Percentiles rank a stretch among this genome's conserved stretches.
Evolutionary conservation across 2,888 invertebrate genomes (phyloP).

Genomic region (Coleophora deauratella): DNA sequence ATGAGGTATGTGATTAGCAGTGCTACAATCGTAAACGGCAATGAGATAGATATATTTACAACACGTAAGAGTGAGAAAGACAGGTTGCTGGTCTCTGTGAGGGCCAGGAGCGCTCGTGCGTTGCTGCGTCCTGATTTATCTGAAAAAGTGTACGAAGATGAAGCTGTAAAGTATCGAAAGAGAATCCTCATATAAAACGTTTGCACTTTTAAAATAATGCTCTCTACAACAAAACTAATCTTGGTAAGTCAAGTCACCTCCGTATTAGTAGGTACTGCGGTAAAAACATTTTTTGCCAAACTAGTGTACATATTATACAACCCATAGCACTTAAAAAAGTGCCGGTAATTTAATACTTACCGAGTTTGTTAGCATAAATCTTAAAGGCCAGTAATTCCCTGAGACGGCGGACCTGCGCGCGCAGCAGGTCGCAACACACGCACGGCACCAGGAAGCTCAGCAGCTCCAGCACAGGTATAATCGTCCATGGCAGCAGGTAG

Average conservation of each 20-base stretch:
- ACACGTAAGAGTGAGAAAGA: conserved; percentile 52
- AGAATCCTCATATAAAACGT: no score
- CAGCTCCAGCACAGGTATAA: conserved; percentile 24
- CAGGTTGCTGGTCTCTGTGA: conserved; percentile 47
- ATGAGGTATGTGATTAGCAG: conserved; percentile 51
- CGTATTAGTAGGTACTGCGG: no score
- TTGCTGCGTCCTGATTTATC: conserved; percentile 47
- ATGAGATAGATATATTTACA: conserved; percentile 47
- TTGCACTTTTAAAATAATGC: no score
- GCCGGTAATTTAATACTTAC: no score
- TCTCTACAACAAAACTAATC: no score
- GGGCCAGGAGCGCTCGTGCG: conserved; percentile 43
- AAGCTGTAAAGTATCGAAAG: no score
- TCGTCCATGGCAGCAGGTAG: conserved; percentile 19
- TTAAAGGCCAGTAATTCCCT: conserved; percentile 41
- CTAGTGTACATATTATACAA: no score
- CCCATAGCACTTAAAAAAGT: no score
- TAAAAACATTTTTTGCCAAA: no score
- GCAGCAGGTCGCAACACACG: conserved; percentile 34
- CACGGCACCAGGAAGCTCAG: conserved; percentile 41
- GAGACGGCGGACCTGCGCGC: conserved; percentile 33
- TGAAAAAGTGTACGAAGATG: no score
- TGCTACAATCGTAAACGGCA: conserved; percentile 51
- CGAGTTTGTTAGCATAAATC: conserved; percentile 47
- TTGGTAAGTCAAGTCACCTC: no score